Evolutionary conservation across 2,797 vertebrate genomes (phyloP), one percentile per base, ranked within the genome.

Genomic region (Brachymystax lenok): DNA sequence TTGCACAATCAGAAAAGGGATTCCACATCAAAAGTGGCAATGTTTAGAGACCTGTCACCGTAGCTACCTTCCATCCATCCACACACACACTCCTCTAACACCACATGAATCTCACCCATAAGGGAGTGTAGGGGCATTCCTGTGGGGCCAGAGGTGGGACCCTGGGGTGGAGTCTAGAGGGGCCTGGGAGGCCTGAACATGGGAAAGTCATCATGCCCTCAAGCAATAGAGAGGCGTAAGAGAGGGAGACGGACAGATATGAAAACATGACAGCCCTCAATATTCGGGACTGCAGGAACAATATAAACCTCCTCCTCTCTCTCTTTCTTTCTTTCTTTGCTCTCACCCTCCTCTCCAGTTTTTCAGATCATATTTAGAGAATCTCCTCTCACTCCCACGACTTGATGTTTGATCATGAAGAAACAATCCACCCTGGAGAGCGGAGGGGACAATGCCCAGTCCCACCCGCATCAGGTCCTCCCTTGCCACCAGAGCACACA

Each of bases 251-350:
- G 74, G 77, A 74, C 83, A 92, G 87, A 92, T 92, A 91, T 88
- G 85, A 93, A 94, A 93, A 93, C 92, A 93, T 74, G 88, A 92
- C 92, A 91, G 90, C 90, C 80, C 89, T 92, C 74, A 83, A 88
- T 84, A 85, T 84, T 80, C 89, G 80, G 87, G 88, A 85, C 80
- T 19, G 76, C 71, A 86, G 85, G 88, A 92, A 92, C 85, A 92
- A 92, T 84, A 83, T 80, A 80, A 83, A 78, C 83, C 85, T 82
- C 52, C 66, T 59, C 77, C 0, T 82, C 77, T 35, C 30, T 21
- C 75, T 35, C 35, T 30, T 30, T 30, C 30, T 30, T 30, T 46
- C 40, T 46, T 46, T 12, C 10, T 46, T 46, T 12, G 40, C 73
- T 78, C 77, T 81, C 79, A 61, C 74, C 75, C 85, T 80, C 84